A percentile compares a stretch with the other conserved stretches of the same genome.
Conservation (phyloP, 2,797 vertebrate genomes). For the Takifugu rubripes region DNA sequence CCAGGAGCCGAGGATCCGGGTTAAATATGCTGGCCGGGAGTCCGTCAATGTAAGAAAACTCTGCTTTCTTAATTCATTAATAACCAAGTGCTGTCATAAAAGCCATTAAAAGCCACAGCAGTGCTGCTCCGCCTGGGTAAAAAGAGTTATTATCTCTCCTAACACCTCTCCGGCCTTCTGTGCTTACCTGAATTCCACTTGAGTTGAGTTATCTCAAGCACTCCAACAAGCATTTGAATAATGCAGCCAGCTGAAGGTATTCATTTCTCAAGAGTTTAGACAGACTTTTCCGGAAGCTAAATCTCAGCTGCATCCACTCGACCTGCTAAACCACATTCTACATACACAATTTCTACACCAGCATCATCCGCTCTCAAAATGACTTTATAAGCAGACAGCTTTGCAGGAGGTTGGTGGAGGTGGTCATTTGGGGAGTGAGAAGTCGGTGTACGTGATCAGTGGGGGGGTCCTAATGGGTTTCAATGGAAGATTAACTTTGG, state of each 20-base stretch:
- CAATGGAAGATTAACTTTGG: constrained; percentile 74
- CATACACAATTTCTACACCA: background rate
- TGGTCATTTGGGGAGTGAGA: constrained; percentile 27
- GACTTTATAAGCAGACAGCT: background rate
- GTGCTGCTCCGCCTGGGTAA: constrained; percentile 34
- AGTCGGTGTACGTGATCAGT: constrained; percentile 34
- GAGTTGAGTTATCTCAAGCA: constrained; percentile 30
- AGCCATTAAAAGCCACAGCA: constrained; percentile 20
- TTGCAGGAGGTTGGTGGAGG: background rate
- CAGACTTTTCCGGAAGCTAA: constrained; percentile 19
- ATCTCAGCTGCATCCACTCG: constrained; percentile 2
- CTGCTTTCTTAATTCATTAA: constrained; percentile 8
- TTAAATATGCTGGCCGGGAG: constrained; percentile 92
- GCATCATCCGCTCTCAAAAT: background rate
- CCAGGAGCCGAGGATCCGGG: constrained; percentile 92
- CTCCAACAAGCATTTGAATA: constrained; percentile 47
- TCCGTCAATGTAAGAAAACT: constrained; percentile 88
- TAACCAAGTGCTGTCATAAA: constrained; percentile 16
- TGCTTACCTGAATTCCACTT: constrained; percentile 25
- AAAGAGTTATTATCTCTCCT: constrained; percentile 20
- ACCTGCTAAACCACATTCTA: constrained; percentile 8
- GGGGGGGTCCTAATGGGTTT: constrained; percentile 67
- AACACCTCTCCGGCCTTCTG: constrained; percentile 29
- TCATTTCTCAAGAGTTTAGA: constrained; percentile 60
- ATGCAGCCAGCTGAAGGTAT: constrained; percentile 54